Evolutionary conservation across 2,888 invertebrate species (phyloP).

Genomic region (Caradrina kadenii): DNA sequence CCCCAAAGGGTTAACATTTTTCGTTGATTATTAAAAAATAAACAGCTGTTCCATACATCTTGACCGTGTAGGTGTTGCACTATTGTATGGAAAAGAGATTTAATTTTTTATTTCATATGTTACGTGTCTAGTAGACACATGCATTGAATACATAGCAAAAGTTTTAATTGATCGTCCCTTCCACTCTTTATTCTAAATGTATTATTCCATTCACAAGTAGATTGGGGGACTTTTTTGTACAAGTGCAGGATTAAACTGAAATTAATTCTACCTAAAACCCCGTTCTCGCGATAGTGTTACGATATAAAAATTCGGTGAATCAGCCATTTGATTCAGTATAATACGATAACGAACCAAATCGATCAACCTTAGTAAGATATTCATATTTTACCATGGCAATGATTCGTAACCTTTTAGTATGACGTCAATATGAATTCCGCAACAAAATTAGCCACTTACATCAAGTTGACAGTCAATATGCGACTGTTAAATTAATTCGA

Average conservation of each 20-base stretch:
- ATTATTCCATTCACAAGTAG: slow-evolving; percentile 13
- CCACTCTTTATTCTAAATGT: too few species aligned
- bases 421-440: slow-evolving; percentile 31
- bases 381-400: slow-evolving; percentile 33
- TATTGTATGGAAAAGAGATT: too few species aligned
- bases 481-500: background rate
- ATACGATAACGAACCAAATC: slow-evolving; percentile 32
- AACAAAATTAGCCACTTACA: background rate
- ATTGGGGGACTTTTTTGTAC: slow-evolving; percentile 23
- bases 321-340: background rate
- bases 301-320: slow-evolving; percentile 10
- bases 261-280: background rate
- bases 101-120: too few species aligned
- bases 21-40: too few species aligned
- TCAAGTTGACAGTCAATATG: background rate
- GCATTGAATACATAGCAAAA: too few species aligned
- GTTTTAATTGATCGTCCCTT: too few species aligned
- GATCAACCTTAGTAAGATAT: slow-evolving; percentile 25
- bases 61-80: too few species aligned
- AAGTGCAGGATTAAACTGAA: background rate
- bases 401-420: slow-evolving; percentile 25
- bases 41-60: too few species aligned
- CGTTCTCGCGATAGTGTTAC: background rate
- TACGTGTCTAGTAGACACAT: too few species aligned
- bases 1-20: too few species aligned